These are phyloP conservation scores for Macrosiphum euphorbiae DNA, from an alignment of 2,888 invertebrate genomes.

Conservation along the genomic window DNA sequence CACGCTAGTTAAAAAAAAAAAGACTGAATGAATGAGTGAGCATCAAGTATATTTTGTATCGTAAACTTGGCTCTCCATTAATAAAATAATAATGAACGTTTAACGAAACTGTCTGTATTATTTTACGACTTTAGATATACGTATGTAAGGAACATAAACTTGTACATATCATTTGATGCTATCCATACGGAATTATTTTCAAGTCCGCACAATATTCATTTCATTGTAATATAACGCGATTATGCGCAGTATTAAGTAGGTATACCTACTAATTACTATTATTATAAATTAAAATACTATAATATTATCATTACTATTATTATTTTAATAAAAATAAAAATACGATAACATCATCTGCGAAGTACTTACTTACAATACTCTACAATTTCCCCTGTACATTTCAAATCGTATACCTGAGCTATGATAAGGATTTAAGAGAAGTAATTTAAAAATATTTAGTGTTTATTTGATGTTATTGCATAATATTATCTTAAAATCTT, in stretches of 20 bases:
- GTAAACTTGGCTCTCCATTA: slow-evolving; percentile 43
- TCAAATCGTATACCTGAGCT: not conserved
- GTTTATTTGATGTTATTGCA: not conserved
- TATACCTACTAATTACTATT: not conserved
- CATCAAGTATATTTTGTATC: slow-evolving; percentile 36
- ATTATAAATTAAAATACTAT: not conserved
- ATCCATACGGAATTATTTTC: slow-evolving; percentile 43
- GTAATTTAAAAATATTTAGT: not conserved
- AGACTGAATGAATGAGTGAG: slow-evolving; percentile 59
- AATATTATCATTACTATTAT: not conserved
- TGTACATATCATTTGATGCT: slow-evolving; percentile 64
- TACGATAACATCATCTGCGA: not conserved
- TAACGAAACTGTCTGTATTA: slow-evolving; percentile 24
- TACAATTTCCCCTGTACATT: not conserved
- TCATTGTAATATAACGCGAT: not conserved
- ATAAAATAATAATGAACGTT: slow-evolving; percentile 9
- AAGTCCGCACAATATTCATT: not conserved
- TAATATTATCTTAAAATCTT: not conserved
- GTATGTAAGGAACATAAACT: slow-evolving; percentile 21
- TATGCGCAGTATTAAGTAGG: not conserved
- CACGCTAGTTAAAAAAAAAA: slow-evolving; percentile 45
- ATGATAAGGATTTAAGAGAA: not conserved
- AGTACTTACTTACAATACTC: not conserved
- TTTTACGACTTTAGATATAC: not conserved
- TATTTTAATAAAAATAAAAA: not conserved